Evolutionary conservation across 2,888 invertebrate species (phyloP).

Genomic region (Cryptosula pallasiana): DNA sequence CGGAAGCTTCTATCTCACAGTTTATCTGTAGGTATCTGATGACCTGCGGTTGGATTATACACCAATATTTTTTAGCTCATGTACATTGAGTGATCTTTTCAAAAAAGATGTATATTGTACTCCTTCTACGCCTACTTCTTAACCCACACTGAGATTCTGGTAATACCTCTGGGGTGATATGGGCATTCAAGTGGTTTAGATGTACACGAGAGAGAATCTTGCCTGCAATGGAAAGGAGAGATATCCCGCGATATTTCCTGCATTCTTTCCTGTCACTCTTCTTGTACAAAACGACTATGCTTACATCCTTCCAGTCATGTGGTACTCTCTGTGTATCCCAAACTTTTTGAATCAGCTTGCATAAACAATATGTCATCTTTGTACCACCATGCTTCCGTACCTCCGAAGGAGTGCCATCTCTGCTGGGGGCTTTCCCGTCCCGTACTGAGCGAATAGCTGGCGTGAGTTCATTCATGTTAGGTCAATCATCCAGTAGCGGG

Average conservation of each 20-base stretch:
- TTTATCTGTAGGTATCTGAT: no score
- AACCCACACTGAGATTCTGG: conserved; percentile 10
- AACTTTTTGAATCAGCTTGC: not conserved
- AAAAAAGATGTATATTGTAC: not conserved
- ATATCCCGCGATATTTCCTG: not conserved
- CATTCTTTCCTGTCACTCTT: not conserved
- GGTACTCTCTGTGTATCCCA: conserved; percentile 21
- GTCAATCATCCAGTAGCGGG: not conserved
- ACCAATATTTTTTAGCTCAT: no score
- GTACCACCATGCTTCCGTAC: not conserved
- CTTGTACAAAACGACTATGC: not conserved
- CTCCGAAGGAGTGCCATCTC: conserved; percentile 27
- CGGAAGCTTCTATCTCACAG: no score
- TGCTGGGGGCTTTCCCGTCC: conserved; percentile 26
- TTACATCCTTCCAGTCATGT: no score
- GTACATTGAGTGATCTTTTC: no score
- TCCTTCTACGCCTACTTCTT: conserved; percentile 7
- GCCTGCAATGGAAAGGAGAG: not conserved
- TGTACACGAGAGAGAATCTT: not conserved
- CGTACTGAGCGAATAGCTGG: conserved; percentile 8
- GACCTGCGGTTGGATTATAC: no score
- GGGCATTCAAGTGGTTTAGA: conserved; percentile 2
- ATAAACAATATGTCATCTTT: not conserved
- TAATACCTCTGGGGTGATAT: not conserved
- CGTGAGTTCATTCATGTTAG: conserved; percentile 19